Evolutionary conservation across 2,888 invertebrate genomes (phyloP).

Genomic region (Notodromas monacha): DNA sequence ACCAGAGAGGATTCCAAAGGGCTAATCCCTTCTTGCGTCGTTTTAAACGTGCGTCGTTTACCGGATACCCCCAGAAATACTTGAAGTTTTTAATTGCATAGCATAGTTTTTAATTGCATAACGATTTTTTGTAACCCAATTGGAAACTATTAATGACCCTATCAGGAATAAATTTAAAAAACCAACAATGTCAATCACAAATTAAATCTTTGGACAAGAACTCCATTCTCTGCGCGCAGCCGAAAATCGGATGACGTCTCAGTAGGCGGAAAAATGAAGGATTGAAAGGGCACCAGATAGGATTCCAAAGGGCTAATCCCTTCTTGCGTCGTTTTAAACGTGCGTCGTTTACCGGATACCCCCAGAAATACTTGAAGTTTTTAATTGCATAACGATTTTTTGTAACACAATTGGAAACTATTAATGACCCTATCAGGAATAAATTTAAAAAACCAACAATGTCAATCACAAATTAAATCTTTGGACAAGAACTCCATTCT

Average conservation of each 20-base stretch:
- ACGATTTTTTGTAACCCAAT: slow-evolving; percentile 4
- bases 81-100: slow-evolving; percentile 4
- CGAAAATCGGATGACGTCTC: slow-evolving; percentile 4
- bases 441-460: slow-evolving; percentile 4
- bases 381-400: slow-evolving; percentile 4
- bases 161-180: slow-evolving; percentile 4
- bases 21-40: slow-evolving; percentile 4
- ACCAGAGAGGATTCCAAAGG: slow-evolving; percentile 4
- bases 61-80: slow-evolving; percentile 4
- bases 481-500: slow-evolving; percentile 4
- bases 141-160: slow-evolving; percentile 4
- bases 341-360: slow-evolving; percentile 4
- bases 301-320: slow-evolving; percentile 4
- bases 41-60: slow-evolving; percentile 4
- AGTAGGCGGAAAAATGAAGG: too few species aligned
- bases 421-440: slow-evolving; percentile 4
- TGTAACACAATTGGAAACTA: slow-evolving; percentile 2
- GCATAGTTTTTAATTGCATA: too few species aligned
- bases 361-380: slow-evolving; percentile 4
- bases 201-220: slow-evolving; percentile 4
- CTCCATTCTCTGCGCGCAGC: slow-evolving; percentile 4
- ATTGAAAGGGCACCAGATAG: slow-evolving; percentile 2
- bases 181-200: slow-evolving; percentile 4
- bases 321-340: slow-evolving; percentile 4
- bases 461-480: slow-evolving; percentile 4